Evolutionary conservation across 2,888 invertebrate genomes (phyloP).

Genomic region (Drosophila paracracens): DNA sequence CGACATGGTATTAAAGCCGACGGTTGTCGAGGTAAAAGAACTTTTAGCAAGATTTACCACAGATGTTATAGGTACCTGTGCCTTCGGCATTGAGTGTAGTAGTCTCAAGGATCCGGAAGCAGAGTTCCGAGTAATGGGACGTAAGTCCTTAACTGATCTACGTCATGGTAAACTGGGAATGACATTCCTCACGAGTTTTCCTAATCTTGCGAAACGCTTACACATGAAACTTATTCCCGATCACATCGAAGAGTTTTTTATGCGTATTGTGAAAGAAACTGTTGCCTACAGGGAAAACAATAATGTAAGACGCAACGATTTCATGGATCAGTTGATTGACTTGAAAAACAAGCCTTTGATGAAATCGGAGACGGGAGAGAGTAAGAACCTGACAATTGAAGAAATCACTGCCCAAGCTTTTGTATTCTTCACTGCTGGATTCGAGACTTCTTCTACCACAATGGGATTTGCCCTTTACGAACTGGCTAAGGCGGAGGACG

Average conservation of each 20-base stretch:
- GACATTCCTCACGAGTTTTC: constrained; percentile 54
- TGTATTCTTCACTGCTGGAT: constrained; percentile 86
- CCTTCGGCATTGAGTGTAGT: constrained; percentile 85
- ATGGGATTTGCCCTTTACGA: constrained; percentile 86
- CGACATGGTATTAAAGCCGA: constrained; percentile 32
- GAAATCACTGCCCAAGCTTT: constrained; percentile 86
- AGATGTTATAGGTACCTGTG: constrained; percentile 86
- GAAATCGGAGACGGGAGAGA: constrained; percentile 33
- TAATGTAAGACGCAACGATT: constrained; percentile 85
- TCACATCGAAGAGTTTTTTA: constrained; percentile 78
- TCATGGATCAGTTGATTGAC: constrained; percentile 85
- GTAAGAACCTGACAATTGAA: constrained; percentile 78
- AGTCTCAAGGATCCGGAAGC: constrained; percentile 83
- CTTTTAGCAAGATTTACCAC: constrained; percentile 85
- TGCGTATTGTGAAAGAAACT: constrained; percentile 81
- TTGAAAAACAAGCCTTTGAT: constrained; percentile 67
- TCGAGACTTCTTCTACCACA: constrained; percentile 86
- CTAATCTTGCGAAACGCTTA: constrained; percentile 55
- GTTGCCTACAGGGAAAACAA: constrained; percentile 82
- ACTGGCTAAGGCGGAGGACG: constrained; percentile 85
- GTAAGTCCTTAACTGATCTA: constrained; percentile 46
- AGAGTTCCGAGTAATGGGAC: constrained; percentile 81
- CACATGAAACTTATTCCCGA: constrained; percentile 61
- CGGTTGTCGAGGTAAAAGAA: constrained; percentile 75
- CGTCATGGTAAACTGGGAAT: constrained; percentile 40